These are phyloP conservation scores for Netelia fuscicornis DNA, from an alignment of 2,888 invertebrate species.

Conservation along the genomic window DNA sequence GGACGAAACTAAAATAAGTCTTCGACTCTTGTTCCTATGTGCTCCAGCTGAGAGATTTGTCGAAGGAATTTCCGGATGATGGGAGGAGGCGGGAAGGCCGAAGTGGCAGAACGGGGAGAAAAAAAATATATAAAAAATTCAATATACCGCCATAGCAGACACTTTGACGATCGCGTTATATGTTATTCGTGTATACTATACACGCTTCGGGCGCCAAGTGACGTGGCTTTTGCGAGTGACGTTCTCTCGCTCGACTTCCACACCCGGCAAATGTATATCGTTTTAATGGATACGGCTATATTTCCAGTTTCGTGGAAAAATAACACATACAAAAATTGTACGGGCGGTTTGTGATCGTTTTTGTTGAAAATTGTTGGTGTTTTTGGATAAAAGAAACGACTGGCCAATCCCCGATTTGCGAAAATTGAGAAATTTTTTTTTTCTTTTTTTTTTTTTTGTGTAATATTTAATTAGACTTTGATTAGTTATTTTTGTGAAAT, in stretches of 20 bases:
- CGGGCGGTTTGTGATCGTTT: too few relatives aligned
- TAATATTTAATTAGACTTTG: too few relatives aligned
- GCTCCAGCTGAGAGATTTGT: conserved; percentile 27
- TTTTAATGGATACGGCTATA: neutral
- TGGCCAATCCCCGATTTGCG: too few relatives aligned
- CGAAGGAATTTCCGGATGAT: conserved; percentile 13
- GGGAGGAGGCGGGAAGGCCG: neutral
- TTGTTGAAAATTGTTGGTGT: too few relatives aligned
- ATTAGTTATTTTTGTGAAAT: too few relatives aligned
- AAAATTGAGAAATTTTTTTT: too few relatives aligned
- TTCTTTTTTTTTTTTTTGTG: too few relatives aligned
- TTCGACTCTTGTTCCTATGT: conserved; percentile 5
- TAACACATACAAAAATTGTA: too few relatives aligned
- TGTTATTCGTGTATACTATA: neutral
- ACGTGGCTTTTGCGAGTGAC: neutral
- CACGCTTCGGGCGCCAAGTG: neutral
- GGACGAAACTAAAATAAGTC: conserved; percentile 41
- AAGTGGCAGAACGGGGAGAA: neutral
- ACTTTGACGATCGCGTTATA: conserved; percentile 1
- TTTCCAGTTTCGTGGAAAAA: too few relatives aligned
- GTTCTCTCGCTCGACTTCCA: neutral
- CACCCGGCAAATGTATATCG: neutral
- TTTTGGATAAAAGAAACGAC: too few relatives aligned
- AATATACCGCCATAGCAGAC: neutral
- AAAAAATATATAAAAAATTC: conserved; percentile 1